These are phyloP conservation scores for Cistogaster globosa DNA, from an alignment of 2,888 invertebrate genomes.

Conservation along the genomic window DNA sequence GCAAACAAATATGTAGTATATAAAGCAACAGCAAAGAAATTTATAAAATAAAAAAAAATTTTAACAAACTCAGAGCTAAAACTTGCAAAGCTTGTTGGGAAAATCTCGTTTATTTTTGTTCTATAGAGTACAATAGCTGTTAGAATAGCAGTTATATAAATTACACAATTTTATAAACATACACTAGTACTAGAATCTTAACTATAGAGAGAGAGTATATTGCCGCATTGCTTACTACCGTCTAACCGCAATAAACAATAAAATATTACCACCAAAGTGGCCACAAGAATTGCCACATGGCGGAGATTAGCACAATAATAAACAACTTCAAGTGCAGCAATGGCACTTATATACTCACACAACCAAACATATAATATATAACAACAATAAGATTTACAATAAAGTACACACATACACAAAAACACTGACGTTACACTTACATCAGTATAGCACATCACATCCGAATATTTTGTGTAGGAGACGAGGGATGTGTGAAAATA, in stretches of 20 bases:
- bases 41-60: slow-evolving; percentile 29
- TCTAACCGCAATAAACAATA: slow-evolving; percentile 72
- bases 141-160: slow-evolving; percentile 24
- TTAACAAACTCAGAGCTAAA: slow-evolving; percentile 36
- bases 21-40: not conserved
- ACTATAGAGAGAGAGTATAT: slow-evolving; percentile 49
- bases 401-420: not conserved
- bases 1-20: not conserved
- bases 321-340: slow-evolving; percentile 72
- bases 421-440: not conserved
- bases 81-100: slow-evolving; percentile 50
- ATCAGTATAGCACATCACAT: not conserved
- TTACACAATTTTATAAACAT: slow-evolving; percentile 3
- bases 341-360: slow-evolving; percentile 21
- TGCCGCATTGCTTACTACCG: slow-evolving; percentile 70
- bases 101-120: slow-evolving; percentile 50
- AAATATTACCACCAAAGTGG: slow-evolving; percentile 72
- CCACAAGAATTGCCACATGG: slow-evolving; percentile 71
- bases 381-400: slow-evolving; percentile 24
- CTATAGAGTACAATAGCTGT: slow-evolving; percentile 42
- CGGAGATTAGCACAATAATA: slow-evolving; percentile 72
- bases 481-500: slow-evolving; percentile 5
- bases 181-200: not conserved
- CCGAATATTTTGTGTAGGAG: not conserved
- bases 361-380: not conserved